A percentile compares a stretch with the other conserved stretches of the same genome.
Evolutionary conservation across 2,797 vertebrate genomes (phyloP).

Genomic region (Halcyon chelicuti): DNA sequence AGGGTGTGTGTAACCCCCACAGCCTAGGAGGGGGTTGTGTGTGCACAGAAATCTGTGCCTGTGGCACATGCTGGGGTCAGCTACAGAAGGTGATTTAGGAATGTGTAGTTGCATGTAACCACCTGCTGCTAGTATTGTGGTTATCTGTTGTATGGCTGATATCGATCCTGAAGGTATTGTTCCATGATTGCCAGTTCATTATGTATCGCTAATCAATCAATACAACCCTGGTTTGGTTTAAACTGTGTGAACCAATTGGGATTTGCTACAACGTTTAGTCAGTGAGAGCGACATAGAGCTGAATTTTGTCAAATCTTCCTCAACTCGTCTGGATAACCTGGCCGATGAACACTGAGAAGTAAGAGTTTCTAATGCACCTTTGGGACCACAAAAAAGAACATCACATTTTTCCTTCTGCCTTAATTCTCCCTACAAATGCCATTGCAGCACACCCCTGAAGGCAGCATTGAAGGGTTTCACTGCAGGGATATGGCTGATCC

Average conservation of each 20-base stretch:
- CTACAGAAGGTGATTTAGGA: background rate
- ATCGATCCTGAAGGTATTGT: background rate
- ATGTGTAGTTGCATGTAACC: background rate
- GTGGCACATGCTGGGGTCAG: background rate
- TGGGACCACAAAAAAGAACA: background rate
- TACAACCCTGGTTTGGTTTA: background rate
- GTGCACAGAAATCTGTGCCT: fast-evolving
- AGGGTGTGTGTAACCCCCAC: fast-evolving
- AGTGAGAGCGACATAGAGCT: background rate
- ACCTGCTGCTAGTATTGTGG: background rate
- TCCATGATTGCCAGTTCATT: background rate
- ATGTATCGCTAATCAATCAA: background rate
- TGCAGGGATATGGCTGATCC: fast-evolving
- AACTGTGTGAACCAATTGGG: background rate
- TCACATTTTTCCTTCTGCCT: background rate
- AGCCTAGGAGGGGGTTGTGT: background rate
- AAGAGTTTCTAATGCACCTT: background rate
- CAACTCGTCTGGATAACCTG: background rate
- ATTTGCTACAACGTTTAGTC: background rate
- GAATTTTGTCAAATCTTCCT: background rate
- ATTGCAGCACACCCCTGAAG: background rate
- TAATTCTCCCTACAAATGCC: fast-evolving
- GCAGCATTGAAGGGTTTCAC: background rate
- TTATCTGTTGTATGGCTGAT: background rate
- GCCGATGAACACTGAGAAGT: background rate